Evolutionary conservation across 2,888 invertebrate genomes (phyloP), one percentile per base, ranked within the genome.

Genomic region (Temnothorax rugatulus): DNA sequence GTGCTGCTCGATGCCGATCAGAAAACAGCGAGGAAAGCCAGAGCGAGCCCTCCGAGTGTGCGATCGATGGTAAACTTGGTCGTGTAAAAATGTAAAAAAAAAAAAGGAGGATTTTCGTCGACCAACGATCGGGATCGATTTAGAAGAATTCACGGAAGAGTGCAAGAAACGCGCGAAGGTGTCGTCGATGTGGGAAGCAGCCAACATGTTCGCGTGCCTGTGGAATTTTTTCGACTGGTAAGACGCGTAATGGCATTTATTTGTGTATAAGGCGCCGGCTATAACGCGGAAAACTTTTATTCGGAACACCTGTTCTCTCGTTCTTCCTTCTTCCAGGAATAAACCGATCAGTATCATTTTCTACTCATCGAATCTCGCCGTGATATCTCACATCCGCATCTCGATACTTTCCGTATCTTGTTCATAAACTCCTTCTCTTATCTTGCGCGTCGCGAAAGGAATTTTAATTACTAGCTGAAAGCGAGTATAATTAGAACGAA

Each of bases 181-280:
- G 59, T 77, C 34, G 50, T 76, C 77, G 34, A 90, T 89, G 90
- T 84, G 84, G 83, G 83, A 82, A 52, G 34, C 69, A 47, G 52
- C 79, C 92, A 95, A 91, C 92, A 96, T 96, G 96, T 96, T 96
- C 93, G 95, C 96, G 91, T 96, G 96, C 94, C 95, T 96, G 91
- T 96, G 96, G 96, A 96, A 96, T 93, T 95, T 96, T 87, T 96
- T 96, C 95, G 96, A 96, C 93, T 96, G 96, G 96, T 96, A 94
- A 96, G 96, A 77, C 9, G n/a, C 52, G 52, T 34, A 64, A 29
- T 50, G 18, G 18, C 38, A 25, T 54, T 13, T 50, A 47, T 29
- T 11, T 77, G 13, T 47, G 18, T 15, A 21, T 15, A 29, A 57
- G n/a, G 57, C 44, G n/a, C 15, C 34, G 54, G 29, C 44, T 25